Base-by-base conservation (phyloP, 2,888 invertebrate genomes). In the Sinelater perroti region DNA sequence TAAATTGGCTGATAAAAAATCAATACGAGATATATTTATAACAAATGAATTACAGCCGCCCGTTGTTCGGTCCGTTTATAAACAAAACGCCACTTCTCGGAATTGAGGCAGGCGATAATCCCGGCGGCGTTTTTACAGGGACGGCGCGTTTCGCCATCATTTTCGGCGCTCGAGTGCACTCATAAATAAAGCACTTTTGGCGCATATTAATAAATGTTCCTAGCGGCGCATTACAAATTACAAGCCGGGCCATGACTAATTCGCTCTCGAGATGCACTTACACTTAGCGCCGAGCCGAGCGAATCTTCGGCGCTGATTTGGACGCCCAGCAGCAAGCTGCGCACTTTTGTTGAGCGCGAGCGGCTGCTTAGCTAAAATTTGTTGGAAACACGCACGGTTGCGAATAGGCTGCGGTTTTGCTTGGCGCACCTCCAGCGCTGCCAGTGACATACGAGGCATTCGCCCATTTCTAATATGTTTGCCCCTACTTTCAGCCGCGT, bases 361-460 rank as follows among this genome's bases (percentile, higher is more conserved):
- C n/a, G 5, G 7, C 8, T 16, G 16, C 1, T 18, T 16, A 1
- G 35, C 10, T 16, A n/a, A 8, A 35, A 16, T 16, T 35, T 35
- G 16, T 35, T 1, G 1, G 8, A 11, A 16, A 2, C 11, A 4
- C 17, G 20, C 17, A 40, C 24, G 2, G 14, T n/a, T 40, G 6
- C 18, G 24, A 2, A 11, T 40, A 35, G 16, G 35, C 24, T 40
- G 24, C 40, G 24, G 40, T 24, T 40, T 40, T 10, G 33, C 4
- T 14, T 35, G 40, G 40, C 40, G 40, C 24, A 24, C 5, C 30
- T 18, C 50, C 50, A 51, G 31, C 38, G 18, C 30, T 26, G 13
- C 40, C 3, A 17, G 42, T 51, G 40, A 51, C 30, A 31, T 18
- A 51, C 40, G 50, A 51, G 50, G 50, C 42, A 51, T 51, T 51